phyloP scores from a whole-genome alignment of 2,113 vertebrate genomes.

The Acrocephalus kingi region DNA sequence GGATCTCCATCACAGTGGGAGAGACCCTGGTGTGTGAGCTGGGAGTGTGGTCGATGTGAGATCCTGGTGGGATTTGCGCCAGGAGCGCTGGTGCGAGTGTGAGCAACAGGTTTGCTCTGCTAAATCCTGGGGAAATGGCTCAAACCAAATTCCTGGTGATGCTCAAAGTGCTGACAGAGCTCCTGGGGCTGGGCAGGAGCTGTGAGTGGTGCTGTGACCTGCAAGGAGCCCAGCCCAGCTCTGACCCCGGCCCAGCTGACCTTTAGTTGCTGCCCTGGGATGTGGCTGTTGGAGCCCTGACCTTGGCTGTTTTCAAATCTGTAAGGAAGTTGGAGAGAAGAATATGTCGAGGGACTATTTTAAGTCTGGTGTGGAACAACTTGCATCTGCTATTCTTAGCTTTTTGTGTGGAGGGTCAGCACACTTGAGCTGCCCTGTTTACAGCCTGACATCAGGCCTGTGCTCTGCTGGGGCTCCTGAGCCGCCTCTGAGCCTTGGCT shows the following conservation, averaged over 20 bases:
- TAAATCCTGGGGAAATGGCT: accelerated
- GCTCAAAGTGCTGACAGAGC: background rate
- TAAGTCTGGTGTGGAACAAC: background rate
- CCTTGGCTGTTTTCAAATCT: background rate
- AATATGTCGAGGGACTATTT: background rate
- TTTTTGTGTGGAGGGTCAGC: conserved; percentile 15
- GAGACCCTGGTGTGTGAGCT: accelerated
- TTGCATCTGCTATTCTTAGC: conserved; percentile 29
- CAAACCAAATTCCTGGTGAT: accelerated
- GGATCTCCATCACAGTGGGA: accelerated
- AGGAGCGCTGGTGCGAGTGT: accelerated
- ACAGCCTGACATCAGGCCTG: background rate
- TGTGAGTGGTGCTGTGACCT: background rate
- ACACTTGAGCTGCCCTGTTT: background rate
- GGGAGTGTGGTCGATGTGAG: accelerated
- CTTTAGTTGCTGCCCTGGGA: background rate
- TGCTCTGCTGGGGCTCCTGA: background rate
- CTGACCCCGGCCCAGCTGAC: background rate
- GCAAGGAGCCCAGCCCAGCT: background rate
- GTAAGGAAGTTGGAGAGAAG: background rate
- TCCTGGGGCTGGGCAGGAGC: background rate
- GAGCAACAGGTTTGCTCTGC: background rate
- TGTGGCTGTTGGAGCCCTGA: background rate
- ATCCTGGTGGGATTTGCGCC: background rate
- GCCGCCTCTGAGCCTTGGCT: background rate